These are phyloP conservation scores for Phrynosoma platyrhinos DNA, from an alignment of 2,113 vertebrate species.

Conservation along the genomic window DNA sequence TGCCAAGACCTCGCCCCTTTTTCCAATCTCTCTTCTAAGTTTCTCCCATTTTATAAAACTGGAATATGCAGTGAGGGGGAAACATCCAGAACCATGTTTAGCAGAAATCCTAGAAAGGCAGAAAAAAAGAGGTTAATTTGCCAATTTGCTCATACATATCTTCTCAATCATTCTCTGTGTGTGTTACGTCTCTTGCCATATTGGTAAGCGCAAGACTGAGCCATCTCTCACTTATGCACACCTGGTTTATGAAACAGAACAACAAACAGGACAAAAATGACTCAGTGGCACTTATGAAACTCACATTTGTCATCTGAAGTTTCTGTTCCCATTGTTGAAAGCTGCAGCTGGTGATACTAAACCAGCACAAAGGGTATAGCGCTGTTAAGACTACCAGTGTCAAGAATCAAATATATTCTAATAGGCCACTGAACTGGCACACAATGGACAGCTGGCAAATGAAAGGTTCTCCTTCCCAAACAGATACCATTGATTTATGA, in stretches of 20 bases:
- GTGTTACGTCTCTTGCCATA: conserved; percentile 15
- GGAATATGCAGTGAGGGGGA: not conserved
- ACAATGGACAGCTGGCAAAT: conserved; percentile 8
- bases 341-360: conserved; percentile 51
- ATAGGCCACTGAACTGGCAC: conserved; percentile 8
- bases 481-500: not conserved
- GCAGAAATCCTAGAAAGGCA: not conserved
- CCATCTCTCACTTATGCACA: conserved; percentile 26
- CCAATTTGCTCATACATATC: no score
- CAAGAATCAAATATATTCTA: conserved; percentile 9
- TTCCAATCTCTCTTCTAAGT: not conserved
- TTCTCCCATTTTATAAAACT: not conserved
- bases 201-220: conserved; percentile 21
- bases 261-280: conserved; percentile 39
- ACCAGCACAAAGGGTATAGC: conserved; percentile 24
- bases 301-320: not conserved
- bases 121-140: not conserved
- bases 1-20: not conserved
- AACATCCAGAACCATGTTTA: not conserved
- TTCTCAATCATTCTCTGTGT: not conserved
- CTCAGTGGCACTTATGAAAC: conserved; percentile 54
- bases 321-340: conserved; percentile 46
- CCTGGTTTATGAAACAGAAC: conserved; percentile 49
- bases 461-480: not conserved
- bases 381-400: conserved; percentile 7